Percentiles rank a stretch among this genome's conserved stretches.
These are phyloP conservation scores for Drosophila emarginata DNA, from an alignment of 2,888 invertebrate genomes.

Conservation along the genomic window DNA sequence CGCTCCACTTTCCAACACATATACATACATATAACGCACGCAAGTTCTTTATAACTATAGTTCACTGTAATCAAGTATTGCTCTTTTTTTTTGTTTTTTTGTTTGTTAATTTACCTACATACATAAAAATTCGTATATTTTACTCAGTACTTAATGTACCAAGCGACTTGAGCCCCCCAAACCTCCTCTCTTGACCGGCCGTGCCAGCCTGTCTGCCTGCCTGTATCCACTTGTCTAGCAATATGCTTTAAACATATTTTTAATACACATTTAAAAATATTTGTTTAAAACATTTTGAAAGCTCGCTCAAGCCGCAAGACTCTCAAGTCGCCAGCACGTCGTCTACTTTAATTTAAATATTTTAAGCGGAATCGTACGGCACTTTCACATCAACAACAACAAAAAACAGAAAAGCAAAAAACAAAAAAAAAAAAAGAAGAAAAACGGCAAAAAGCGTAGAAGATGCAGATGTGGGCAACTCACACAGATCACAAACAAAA, in stretches of 20 bases:
- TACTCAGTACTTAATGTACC: conserved; percentile 26
- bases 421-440: conserved; percentile 15
- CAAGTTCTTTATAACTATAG: conserved; percentile 57
- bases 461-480: conserved; percentile 61
- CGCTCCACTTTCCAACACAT: conserved; percentile 54
- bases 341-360: conserved; percentile 58
- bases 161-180: background rate
- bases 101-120: conserved; percentile 22
- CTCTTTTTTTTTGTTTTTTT: conserved; percentile 43
- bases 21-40: conserved; percentile 28
- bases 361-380: conserved; percentile 61
- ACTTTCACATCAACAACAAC: conserved; percentile 54
- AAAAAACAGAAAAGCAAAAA: conserved; percentile 28
- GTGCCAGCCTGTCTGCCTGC: background rate
- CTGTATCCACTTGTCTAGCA: conserved; percentile 34
- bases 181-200: background rate
- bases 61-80: conserved; percentile 62
- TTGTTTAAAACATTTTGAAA: conserved; percentile 61
- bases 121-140: background rate
- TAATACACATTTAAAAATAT: conserved; percentile 67
- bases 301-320: conserved; percentile 42
- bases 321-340: conserved; percentile 50
- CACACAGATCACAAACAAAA: conserved; percentile 38
- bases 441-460: conserved; percentile 58
- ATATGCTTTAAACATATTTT: conserved; percentile 67